A percentile compares a stretch with the other conserved stretches of the same genome.
These are phyloP conservation scores for Cerastoderma edule DNA, from an alignment of 2,888 invertebrate genomes.

Conservation along the genomic window DNA sequence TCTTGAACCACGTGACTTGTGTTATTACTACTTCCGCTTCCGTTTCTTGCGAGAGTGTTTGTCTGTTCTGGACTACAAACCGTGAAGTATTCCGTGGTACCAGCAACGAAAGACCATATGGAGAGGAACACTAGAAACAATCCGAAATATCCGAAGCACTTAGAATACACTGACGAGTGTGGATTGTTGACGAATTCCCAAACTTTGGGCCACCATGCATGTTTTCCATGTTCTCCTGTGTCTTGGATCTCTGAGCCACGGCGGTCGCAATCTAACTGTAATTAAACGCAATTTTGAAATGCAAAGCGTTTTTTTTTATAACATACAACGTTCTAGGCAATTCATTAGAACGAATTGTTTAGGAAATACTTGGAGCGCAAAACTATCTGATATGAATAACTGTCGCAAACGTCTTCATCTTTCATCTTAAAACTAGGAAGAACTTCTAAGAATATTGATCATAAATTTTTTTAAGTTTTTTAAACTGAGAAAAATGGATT, in stretches of 20 bases:
- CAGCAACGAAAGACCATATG: conserved; percentile 52
- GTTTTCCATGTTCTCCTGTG: too few species aligned
- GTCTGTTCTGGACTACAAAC: not conserved
- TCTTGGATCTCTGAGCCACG: conserved; percentile 52
- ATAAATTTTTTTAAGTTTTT: too few species aligned
- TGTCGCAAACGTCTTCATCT: too few species aligned
- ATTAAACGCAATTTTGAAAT: not conserved
- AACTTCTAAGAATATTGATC: too few species aligned
- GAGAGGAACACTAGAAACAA: conserved; percentile 52
- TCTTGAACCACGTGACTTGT: too few species aligned
- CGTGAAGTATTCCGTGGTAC: conserved; percentile 37
- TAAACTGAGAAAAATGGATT: too few species aligned
- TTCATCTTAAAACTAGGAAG: too few species aligned
- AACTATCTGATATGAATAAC: not conserved
- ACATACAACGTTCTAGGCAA: not conserved
- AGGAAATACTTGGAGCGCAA: not conserved
- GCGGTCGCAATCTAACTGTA: conserved; percentile 58
- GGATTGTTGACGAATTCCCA: conserved; percentile 72
- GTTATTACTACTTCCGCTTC: not conserved
- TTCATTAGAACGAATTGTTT: not conserved
- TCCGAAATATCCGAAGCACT: conserved; percentile 47
- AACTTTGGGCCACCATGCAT: conserved; percentile 35
- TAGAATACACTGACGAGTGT: conserved; percentile 61
- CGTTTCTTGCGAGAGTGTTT: not conserved
- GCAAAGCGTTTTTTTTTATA: not conserved